Conservation (phyloP, 2,888 invertebrate genomes). For the Pseudococcus longispinus region DNA sequence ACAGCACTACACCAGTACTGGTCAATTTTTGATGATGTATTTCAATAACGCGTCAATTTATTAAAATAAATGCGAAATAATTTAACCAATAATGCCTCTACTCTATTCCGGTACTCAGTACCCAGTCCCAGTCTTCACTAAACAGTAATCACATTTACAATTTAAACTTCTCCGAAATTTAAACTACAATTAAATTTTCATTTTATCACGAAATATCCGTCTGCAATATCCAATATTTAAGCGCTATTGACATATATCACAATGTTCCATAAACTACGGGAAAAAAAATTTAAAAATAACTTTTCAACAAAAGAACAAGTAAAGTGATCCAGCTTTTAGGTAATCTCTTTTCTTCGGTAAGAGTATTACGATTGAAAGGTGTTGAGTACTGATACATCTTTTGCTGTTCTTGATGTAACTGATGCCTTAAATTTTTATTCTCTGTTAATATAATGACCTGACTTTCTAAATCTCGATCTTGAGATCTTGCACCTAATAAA, state of each 20-base stretch:
- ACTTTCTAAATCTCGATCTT: constrained; percentile 90
- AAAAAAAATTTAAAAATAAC: constrained; percentile 70
- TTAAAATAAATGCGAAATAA: neutral
- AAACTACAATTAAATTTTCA: neutral
- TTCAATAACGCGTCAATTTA: neutral
- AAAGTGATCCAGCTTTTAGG: constrained; percentile 82
- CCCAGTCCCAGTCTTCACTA: too few relatives aligned
- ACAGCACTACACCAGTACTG: too few relatives aligned
- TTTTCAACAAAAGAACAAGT: constrained; percentile 78
- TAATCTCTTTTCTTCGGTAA: constrained; percentile 71
- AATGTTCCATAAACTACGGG: neutral
- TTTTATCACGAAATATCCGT: neutral
- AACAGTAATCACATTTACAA: neutral
- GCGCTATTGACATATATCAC: neutral
- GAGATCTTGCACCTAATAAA: constrained; percentile 74
- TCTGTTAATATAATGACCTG: constrained; percentile 88
- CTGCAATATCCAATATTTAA: neutral
- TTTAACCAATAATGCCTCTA: too few relatives aligned
- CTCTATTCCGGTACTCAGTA: too few relatives aligned
- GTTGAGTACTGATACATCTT: constrained; percentile 70
- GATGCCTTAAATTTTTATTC: constrained; percentile 70
- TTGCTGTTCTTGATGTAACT: constrained; percentile 78
- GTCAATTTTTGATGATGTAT: neutral
- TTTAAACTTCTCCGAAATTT: neutral
- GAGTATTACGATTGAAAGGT: constrained; percentile 64